Base-by-base conservation (phyloP, 2,888 invertebrate genomes). In the Leptothorax acervorum region DNA sequence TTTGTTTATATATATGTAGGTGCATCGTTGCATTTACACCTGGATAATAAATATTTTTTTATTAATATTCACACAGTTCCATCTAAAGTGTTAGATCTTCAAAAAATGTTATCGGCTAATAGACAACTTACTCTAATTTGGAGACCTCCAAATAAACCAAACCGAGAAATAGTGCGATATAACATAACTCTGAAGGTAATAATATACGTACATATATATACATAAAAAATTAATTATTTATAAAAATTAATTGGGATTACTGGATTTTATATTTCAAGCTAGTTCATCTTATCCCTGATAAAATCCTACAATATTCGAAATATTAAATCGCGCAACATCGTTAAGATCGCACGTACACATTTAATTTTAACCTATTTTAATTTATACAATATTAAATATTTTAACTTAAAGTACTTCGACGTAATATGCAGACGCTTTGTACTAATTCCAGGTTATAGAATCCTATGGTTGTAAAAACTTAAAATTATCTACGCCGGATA, bases 111-210 rank as follows among this genome's bases (percentile, higher is more conserved):
- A 6, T 55, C 8, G 3, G 15, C 18, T 6, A 53, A 53, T 9
- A 28, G 35, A 15, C 6, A 35, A 6, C 31, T 85, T 0, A 71
- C 8, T 1, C 11, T 91, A 23, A 35, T n/a, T 5, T 93, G 93
- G 93, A 53, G 60, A 9, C 70, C 86, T n/a, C 93, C 93, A n/a
- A 0, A 9, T 1, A 0, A 79, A 42, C 12, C 66, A 5, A 90
- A 88, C 63, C 92, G 91, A 42, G 76, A 70, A 53, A 83, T 92
- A 28, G 31, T 42, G 0, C 73, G 79, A 28, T 93, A 93, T 71
- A 82, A 81, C 42, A 35, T 90, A 1, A 81, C 45, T 18, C 60
- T 91, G 6, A 48, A 88, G 85, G 93, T 93, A 89, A 86, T 1
- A 6, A 35, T 35, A 35, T 35, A 6, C 6, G 12, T 35, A 48